Base-by-base conservation (phyloP, 2,113 vertebrate species). In the Ranitomeya variabilis region DNA sequence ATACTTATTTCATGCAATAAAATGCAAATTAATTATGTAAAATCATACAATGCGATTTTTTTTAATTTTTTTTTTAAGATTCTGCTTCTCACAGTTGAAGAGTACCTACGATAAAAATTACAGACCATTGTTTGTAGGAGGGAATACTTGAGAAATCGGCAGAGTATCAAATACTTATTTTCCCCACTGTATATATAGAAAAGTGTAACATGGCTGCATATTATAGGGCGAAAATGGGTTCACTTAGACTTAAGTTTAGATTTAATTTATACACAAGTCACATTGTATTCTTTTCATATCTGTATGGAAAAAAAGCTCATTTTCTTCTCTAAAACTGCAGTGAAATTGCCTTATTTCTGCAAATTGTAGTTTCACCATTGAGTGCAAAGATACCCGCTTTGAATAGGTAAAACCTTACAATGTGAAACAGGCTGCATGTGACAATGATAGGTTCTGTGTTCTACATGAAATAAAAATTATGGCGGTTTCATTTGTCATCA, bases 281-380 rank as follows among this genome's bases (percentile, higher is more conserved):
- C 10, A 79, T 57, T 79, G 51, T 9, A 79, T 23, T 80, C 31
- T 59, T 8, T 80, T 59, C 73, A 21, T 78, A 78, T 52, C 19
- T 2, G 9, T 14, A 54, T 78, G 7, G 37, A 54, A n/a, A 78
- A n/a, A 78, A 78, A 78, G n/a, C 74, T 54, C 4, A 78, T 78
- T 54, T 51, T 78, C 73, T n/a, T 8, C 26, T 18, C 31, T 45
- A 74, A 37, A 74, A 74, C 31, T 37, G n/a, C 78, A 14, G 78
- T 59, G 21, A 80, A 57, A 80, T 23, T 59, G 78, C 2, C 4
- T 5, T 80, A 80, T 59, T 59, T 80, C 31, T 37, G 71, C 31
- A 74, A 45, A 74, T 45, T 74, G 71, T 74, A 37, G 71, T 19
- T 74, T 71, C 69, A 31, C 69, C 16, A 74, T 74, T 59, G 55